Base-by-base conservation (phyloP, 2,797 vertebrate species). In the Eulemur rubriventer region DNA sequence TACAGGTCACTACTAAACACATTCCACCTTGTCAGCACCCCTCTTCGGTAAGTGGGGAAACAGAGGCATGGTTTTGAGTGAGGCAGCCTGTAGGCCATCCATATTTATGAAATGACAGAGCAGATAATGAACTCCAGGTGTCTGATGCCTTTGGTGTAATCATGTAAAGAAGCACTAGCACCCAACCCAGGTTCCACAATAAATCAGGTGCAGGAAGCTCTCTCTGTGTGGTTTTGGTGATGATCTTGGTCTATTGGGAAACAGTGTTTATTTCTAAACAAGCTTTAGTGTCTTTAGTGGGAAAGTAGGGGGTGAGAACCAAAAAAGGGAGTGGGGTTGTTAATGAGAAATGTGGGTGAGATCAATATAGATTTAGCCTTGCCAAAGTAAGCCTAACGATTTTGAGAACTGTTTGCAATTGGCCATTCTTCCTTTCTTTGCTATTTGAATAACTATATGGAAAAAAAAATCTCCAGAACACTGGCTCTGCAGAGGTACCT, bases 361-460 rank as follows among this genome's bases (percentile, higher is more conserved):
- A 38, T 89, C 83, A 41, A 2, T 89, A 38, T 69, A 91, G 81
- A 73, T 65, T 72, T 86, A 83, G 86, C 38, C 26, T 80, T 89
- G 65, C 92, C 83, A 87, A 79, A 96, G 73, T 82, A 80, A 95
- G 87, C 80, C 55, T 55, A n/a, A 93, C 28, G 87, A 93, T 89
- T 96, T 89, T 84, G 80, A 96, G 70, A 86, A 87, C 83, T 93
- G 78, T 94, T 96, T 90, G 90, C 88, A 84, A 46, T 82, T 75
- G 76, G 73, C 80, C 4, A 0, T 75, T 93, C 65, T 88, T 80
- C 59, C 59, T 69, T 90, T 93, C 73, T 94, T 93, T 78, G 72
- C 90, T 93, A 18, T 95, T 93, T 97, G 95, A 97, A 89, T 92
- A 98, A 80, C 43, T 90, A 20, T 90, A 67, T 83, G 92, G 89